Evolutionary conservation across 2,888 invertebrate genomes (phyloP), one percentile per base, ranked within the genome.

Genomic region (Pristionchus entomophagus): DNA sequence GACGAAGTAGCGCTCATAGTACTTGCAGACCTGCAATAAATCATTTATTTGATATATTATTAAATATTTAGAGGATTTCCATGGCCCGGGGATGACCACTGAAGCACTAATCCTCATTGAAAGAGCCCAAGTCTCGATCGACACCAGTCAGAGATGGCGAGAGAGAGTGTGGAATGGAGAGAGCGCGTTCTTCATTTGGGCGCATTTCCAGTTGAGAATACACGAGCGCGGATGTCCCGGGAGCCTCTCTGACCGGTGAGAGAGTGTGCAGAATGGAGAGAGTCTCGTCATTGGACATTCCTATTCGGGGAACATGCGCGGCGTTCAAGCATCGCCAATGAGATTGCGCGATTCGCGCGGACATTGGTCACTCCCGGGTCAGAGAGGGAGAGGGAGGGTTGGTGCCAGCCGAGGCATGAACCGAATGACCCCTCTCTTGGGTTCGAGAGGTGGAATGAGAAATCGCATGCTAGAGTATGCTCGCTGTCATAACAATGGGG

Each of bases 11-110:
- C 45, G 59, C 4, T 59, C 35, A 59, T 82, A 82, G 82, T 82
- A 82, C 38, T 59, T 38, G 41, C 82, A 82, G 38, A 82, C 82
- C 82, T 82, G 82, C 8, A 82, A 41, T 38, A 32, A 65, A 65
- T 65, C 19, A 65, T 35, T 65, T 59, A 59, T 59, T 10, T n/a
- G 19, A 22, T 51, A 22, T 22, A 51, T 51, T 51, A 51, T 51
- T 51, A 5, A 56, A 3, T 10, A 59, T 59, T 26, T 59, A 14
- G 29, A 26, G 59, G 59, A 59, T 59, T 59, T n/a, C n/a, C n/a
- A n/a, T n/a, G n/a, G n/a, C n/a, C n/a, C n/a, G n/a, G n/a, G n/a
- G n/a, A n/a, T n/a, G n/a, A n/a, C n/a, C n/a, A n/a, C n/a, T n/a
- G n/a, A n/a, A n/a, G n/a, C n/a, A n/a, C n/a, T n/a, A n/a, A n/a